A percentile compares a stretch with the other conserved stretches of the same genome.
phyloP scores from a whole-genome alignment of 2,113 vertebrate genomes.

The Istiophorus platypterus region DNA sequence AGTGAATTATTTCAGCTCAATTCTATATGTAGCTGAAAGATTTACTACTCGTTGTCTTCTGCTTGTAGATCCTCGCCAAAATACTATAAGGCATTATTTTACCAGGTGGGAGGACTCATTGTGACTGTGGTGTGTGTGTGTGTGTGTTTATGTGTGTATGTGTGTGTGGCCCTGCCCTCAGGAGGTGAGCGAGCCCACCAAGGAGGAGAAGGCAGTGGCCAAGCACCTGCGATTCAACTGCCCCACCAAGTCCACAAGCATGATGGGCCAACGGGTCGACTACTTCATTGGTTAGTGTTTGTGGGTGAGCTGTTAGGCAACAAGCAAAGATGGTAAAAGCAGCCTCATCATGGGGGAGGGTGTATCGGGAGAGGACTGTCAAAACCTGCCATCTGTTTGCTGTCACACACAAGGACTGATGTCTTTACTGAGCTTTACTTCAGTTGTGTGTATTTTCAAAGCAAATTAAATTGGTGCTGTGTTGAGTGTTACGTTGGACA shows the following conservation, averaged over 20 bases:
- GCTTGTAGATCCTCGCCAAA: not conserved
- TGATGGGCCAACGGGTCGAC: conserved; percentile 98
- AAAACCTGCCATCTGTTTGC: not conserved
- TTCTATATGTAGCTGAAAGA: not conserved
- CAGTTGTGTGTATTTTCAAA: not conserved
- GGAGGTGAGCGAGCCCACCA: conserved; percentile 98
- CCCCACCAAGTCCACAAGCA: conserved; percentile 98
- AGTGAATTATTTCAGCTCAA: not conserved
- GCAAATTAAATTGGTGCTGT: not conserved
- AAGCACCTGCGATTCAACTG: conserved; percentile 99
- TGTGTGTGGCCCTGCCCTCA: conserved; percentile 72
- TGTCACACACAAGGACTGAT: not conserved
- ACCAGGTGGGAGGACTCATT: not conserved
- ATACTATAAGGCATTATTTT: not conserved
- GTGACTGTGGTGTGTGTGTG: not conserved
- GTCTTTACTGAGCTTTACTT: not conserved
- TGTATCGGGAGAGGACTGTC: not conserved
- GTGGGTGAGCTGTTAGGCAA: not conserved
- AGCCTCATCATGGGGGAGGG: not conserved
- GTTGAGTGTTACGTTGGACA: not conserved
- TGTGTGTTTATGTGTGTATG: conserved; percentile 2
- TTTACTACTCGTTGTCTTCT: not conserved
- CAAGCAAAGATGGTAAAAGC: not conserved
- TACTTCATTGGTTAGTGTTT: conserved; percentile 93
- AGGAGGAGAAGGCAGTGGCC: conserved; percentile 98